Evolutionary conservation across 2,113 vertebrate genomes (phyloP).

Genomic region (Entelurus aequoreus): DNA sequence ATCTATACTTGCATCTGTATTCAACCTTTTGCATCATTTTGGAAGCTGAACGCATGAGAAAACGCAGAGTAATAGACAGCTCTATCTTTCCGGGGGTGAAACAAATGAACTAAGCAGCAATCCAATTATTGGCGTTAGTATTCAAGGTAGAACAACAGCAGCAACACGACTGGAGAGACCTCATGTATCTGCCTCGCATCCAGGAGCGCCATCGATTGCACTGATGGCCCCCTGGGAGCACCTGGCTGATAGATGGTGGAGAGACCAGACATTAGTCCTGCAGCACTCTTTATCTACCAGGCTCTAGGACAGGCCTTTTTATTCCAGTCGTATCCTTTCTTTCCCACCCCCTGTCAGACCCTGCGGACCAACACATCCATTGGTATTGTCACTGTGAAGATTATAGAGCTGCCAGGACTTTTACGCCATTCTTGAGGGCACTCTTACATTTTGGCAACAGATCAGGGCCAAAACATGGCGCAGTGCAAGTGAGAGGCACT

Average conservation of each 20-base stretch:
- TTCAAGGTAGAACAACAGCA: slow-evolving; percentile 37
- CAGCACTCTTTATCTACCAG: slow-evolving; percentile 20
- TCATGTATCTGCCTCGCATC: slow-evolving; percentile 40
- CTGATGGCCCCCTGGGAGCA: slow-evolving; percentile 26
- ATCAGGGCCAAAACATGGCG: slow-evolving; percentile 7
- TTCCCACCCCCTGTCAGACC: not conserved
- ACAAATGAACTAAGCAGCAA: slow-evolving; percentile 21
- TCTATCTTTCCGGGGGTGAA: slow-evolving; percentile 4
- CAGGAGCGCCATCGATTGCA: slow-evolving; percentile 40
- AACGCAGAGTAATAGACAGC: slow-evolving; percentile 8
- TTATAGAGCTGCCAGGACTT: slow-evolving; percentile 17
- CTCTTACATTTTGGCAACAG: slow-evolving; percentile 12
- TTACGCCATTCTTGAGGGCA: slow-evolving; percentile 26
- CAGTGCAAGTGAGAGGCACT: slow-evolving; percentile 13
- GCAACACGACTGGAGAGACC: slow-evolving; percentile 12
- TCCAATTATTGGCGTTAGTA: slow-evolving; percentile 33
- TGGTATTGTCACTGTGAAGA: slow-evolving; percentile 21
- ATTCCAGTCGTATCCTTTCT: slow-evolving; percentile 17
- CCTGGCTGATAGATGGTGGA: slow-evolving; percentile 35
- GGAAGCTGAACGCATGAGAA: not conserved
- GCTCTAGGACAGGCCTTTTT: slow-evolving; percentile 27
- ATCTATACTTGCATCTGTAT: slow-evolving; percentile 4
- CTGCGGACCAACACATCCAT: slow-evolving; percentile 24
- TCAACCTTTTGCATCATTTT: slow-evolving; percentile 4
- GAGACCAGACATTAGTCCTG: slow-evolving; percentile 28